Percentiles rank a stretch among this genome's conserved stretches.
Evolutionary conservation across 1,140 invertebrate species (phyloP).

Genomic region (Neotoxoptera formosana): DNA sequence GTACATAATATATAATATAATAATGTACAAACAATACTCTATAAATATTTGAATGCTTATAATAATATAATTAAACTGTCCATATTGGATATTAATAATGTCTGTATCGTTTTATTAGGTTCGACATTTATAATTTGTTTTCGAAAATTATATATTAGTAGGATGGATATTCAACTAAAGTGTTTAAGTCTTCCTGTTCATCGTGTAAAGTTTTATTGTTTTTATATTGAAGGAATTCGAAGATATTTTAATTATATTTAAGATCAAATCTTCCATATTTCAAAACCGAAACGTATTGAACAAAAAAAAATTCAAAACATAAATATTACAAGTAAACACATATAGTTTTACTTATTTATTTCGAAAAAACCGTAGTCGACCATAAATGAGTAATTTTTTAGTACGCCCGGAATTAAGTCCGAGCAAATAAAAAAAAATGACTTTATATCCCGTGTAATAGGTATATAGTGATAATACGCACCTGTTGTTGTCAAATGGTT

Average conservation of each 20-base stretch:
- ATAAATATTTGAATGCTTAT: background rate
- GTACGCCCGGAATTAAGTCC: fast-evolving
- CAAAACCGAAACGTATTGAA: background rate
- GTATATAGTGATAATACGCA: background rate
- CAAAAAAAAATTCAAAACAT: background rate
- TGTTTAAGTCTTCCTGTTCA: background rate
- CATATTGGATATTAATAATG: no score
- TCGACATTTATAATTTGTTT: background rate
- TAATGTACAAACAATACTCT: background rate
- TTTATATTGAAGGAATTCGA: background rate
- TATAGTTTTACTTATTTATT: background rate
- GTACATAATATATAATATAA: background rate
- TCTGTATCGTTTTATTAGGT: no score
- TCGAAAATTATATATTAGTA: background rate
- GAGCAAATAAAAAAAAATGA: background rate
- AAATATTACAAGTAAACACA: background rate
- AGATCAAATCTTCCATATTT: background rate
- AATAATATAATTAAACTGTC: no score
- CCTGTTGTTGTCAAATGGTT: background rate
- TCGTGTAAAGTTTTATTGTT: background rate
- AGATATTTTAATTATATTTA: background rate
- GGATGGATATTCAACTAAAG: background rate
- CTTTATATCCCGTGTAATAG: background rate
- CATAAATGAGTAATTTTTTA: background rate
- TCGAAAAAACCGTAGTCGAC: background rate